Evolutionary conservation across 2,113 vertebrate genomes (phyloP).

Genomic region (Rhinolophus sinicus): DNA sequence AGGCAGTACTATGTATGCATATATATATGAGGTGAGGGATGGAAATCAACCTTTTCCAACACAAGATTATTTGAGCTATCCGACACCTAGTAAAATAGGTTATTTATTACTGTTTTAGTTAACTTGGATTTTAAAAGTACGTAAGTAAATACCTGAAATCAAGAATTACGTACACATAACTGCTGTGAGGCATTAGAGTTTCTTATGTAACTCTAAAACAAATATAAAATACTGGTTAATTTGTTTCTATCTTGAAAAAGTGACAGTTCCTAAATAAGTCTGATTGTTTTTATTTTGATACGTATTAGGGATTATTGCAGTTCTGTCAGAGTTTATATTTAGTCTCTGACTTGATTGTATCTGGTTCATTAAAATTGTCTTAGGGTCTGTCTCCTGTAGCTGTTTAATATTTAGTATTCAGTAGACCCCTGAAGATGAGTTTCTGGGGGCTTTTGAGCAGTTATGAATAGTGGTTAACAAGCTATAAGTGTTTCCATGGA

Average conservation of each 20-base stretch:
- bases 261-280: not conserved
- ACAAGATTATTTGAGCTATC: not conserved
- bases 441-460: not conserved
- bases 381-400: not conserved
- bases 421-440: not conserved
- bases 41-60: not conserved
- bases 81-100: not conserved
- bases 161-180: not conserved
- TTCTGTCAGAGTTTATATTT: not conserved
- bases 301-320: not conserved
- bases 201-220: not conserved
- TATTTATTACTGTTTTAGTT: not conserved
- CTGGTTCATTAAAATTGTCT: not conserved
- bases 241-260: slow-evolving; percentile 33
- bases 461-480: not conserved
- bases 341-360: slow-evolving; percentile 27
- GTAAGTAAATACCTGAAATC: not conserved
- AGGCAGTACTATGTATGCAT: not conserved
- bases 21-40: not conserved
- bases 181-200: not conserved
- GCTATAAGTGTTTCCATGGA: not conserved
- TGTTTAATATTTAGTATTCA: not conserved
- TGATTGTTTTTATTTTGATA: slow-evolving; percentile 13
- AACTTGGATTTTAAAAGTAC: not conserved
- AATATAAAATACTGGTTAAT: not conserved